phyloP scores from a whole-genome alignment of 2,797 vertebrate species.

The Rhinella marina region DNA sequence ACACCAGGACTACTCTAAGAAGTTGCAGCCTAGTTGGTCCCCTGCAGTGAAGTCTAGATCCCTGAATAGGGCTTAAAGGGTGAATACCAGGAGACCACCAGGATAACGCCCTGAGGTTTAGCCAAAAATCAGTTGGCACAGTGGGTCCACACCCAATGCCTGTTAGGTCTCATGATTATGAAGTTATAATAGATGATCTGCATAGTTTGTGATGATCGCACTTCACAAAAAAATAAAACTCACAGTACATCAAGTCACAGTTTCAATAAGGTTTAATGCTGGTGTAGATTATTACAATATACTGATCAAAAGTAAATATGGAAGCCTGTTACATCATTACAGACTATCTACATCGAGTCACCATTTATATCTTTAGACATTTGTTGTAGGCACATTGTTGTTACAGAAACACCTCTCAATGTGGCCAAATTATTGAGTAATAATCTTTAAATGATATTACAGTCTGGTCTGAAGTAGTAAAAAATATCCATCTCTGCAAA shows the following conservation, averaged over 20 bases:
- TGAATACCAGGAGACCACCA: too few relatives aligned
- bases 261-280: conserved; percentile 49
- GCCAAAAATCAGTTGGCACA: too few relatives aligned
- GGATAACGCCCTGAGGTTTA: too few relatives aligned
- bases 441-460: background rate
- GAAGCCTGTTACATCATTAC: conserved; percentile 18
- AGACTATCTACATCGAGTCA: conserved; percentile 8
- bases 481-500: conserved; percentile 23
- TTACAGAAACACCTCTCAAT: background rate
- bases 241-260: background rate
- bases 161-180: background rate
- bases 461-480: background rate
- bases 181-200: background rate
- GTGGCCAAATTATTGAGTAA: background rate
- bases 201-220: background rate
- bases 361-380: background rate
- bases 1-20: too few relatives aligned
- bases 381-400: background rate
- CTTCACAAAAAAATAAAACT: background rate
- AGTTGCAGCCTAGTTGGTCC: too few relatives aligned
- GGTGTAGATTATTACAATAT: conserved; percentile 39
- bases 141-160: too few relatives aligned
- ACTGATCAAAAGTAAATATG: conserved; percentile 9
- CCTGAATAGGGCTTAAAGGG: too few relatives aligned
- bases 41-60: too few relatives aligned